Evolutionary conservation across 1,140 invertebrate genomes (phyloP).

Genomic region (Heliconius himera): DNA sequence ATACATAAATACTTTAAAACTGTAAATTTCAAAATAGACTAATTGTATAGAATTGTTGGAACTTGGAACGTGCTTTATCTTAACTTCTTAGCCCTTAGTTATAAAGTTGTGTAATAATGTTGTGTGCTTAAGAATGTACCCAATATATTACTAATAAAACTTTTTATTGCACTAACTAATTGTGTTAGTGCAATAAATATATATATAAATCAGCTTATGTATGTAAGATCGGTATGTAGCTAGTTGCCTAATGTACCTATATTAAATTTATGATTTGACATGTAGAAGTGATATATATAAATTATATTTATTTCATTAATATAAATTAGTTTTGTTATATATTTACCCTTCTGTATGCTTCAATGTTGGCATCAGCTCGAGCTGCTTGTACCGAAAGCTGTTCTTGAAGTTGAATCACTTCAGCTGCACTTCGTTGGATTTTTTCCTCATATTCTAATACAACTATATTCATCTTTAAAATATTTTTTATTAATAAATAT

Average conservation of each 20-base stretch:
- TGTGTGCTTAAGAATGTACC: background rate
- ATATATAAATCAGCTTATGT: too few species aligned
- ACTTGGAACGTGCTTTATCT: background rate
- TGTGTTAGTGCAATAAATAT: too few species aligned
- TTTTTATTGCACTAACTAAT: too few species aligned
- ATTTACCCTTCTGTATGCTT: conserved; percentile 65
- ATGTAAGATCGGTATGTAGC: too few species aligned
- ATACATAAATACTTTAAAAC: background rate
- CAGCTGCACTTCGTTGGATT: conserved; percentile 64
- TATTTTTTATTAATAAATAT: background rate
- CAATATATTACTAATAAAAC: too few species aligned
- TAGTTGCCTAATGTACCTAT: background rate
- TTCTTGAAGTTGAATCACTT: conserved; percentile 62
- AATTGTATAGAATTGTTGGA: background rate
- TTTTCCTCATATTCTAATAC: conserved; percentile 80
- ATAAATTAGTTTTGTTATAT: too few species aligned
- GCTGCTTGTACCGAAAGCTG: conserved; percentile 59
- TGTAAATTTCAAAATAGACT: background rate
- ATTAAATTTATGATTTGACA: background rate
- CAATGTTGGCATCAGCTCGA: conserved; percentile 63
- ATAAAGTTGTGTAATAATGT: background rate
- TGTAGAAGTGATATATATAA: too few species aligned
- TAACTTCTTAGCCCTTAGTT: background rate
- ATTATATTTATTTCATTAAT: background rate
- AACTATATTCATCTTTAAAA: conserved; percentile 66